Evolutionary conservation across 2,113 vertebrate species (phyloP).

Genomic region (Lepus timidus): DNA sequence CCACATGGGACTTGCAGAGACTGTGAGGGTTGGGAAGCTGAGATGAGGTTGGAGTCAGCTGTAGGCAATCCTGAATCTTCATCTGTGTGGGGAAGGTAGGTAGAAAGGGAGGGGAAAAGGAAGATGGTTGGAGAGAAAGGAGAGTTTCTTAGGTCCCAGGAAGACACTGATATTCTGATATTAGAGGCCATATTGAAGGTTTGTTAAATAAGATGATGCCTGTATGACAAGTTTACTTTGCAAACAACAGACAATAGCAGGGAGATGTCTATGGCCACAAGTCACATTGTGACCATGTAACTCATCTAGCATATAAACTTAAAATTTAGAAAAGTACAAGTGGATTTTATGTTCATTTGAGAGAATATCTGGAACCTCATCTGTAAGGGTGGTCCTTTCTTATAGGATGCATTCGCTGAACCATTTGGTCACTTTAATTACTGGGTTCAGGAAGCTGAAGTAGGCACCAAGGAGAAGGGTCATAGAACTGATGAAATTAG

Average conservation of each 20-base stretch:
- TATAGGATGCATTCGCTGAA: not conserved
- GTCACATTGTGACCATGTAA: not conserved
- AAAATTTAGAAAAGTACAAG: not conserved
- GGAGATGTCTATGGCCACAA: not conserved
- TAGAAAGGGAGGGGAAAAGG: not conserved
- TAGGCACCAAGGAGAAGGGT: not conserved
- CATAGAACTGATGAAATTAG: slow-evolving; percentile 18
- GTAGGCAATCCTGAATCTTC: not conserved
- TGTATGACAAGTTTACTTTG: not conserved
- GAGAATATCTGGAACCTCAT: not conserved
- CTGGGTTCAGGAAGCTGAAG: not conserved
- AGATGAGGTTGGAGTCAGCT: not conserved
- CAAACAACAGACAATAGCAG: not conserved
- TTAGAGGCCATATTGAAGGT: not conserved
- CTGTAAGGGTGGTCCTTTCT: not conserved
- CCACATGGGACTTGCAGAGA: not conserved
- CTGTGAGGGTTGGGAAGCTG: not conserved
- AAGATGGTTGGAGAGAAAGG: not conserved
- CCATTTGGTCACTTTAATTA: not conserved
- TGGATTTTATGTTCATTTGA: not conserved
- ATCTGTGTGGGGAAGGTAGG: not conserved
- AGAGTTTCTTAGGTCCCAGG: not conserved
- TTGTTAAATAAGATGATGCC: not conserved
- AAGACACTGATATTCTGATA: not conserved
- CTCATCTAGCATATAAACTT: not conserved